Percentiles rank a stretch among this genome's conserved stretches.
phyloP scores from a whole-genome alignment of 2,113 vertebrate species.

The Atlantisia rogersi region DNA sequence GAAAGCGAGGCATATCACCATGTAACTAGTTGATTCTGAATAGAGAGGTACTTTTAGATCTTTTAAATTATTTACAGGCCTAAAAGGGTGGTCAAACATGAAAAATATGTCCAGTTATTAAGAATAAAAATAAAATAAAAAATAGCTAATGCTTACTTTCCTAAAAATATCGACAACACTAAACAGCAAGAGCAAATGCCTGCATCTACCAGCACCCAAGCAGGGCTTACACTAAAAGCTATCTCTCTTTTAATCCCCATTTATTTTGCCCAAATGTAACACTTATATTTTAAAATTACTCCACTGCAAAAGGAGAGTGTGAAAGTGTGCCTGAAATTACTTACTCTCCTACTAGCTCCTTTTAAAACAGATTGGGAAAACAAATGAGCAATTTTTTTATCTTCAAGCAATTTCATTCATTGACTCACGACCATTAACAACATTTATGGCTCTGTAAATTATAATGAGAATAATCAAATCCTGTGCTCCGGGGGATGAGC shows the following conservation, averaged over 20 bases:
- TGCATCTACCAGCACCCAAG: background rate
- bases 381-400: background rate
- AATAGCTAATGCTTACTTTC: conserved; percentile 25
- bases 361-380: background rate
- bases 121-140: conserved; percentile 58
- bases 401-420: background rate
- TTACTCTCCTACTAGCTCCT: background rate
- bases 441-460: conserved; percentile 10
- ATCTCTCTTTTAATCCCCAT: background rate
- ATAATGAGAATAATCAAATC: conserved; percentile 11
- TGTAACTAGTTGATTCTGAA: conserved; percentile 51
- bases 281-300: background rate
- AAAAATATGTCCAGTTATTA: conserved; percentile 54
- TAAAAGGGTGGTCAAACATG: conserved; percentile 59
- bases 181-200: conserved; percentile 8
- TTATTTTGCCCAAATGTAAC: background rate
- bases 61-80: conserved; percentile 63
- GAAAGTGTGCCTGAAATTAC: background rate
- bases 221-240: background rate
- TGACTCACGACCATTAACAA: background rate
- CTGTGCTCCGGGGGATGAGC: background rate
- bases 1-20: conserved; percentile 19
- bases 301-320: rapidly evolving
- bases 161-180: conserved; percentile 46
- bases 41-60: conserved; percentile 48